A percentile compares a stretch with the other conserved stretches of the same genome.
Evolutionary conservation across 2,113 vertebrate species (phyloP).

Genomic region (Illadopsis cleaveri): DNA sequence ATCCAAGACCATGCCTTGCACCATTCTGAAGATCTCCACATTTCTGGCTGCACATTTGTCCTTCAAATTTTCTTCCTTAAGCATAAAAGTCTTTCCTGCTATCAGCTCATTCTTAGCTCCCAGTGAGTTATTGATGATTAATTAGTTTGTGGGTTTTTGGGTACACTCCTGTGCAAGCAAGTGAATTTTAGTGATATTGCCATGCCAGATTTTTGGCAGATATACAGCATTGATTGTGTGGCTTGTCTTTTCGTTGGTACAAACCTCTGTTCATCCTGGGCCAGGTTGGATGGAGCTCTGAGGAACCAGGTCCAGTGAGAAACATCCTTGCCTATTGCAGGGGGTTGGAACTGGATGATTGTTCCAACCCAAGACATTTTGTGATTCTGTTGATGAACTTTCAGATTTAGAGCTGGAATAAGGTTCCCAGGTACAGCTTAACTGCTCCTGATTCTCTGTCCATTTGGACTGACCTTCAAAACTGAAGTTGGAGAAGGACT

Average conservation of each 20-base stretch:
- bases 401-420: not conserved
- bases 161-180: not conserved
- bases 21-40: not conserved
- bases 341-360: not conserved
- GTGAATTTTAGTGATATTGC: not conserved
- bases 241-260: not conserved
- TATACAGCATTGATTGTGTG: not conserved
- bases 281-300: not conserved
- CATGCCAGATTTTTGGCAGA: not conserved
- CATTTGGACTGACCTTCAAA: constrained; percentile 35
- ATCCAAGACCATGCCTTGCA: not conserved
- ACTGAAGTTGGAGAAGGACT: constrained; percentile 29
- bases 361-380: not conserved
- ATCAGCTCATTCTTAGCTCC: not conserved
- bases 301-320: not conserved
- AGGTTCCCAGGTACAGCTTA: not conserved
- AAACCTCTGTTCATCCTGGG: not conserved
- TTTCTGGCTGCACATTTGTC: not conserved
- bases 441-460: not conserved
- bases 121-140: not conserved
- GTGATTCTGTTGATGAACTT: not conserved
- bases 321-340: not conserved
- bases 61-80: not conserved
- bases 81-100: not conserved
- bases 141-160: not conserved